Evolutionary conservation across 2,797 vertebrate species (phyloP), one percentile per base, ranked within the genome.

Genomic region (Cichlasoma orientale): DNA sequence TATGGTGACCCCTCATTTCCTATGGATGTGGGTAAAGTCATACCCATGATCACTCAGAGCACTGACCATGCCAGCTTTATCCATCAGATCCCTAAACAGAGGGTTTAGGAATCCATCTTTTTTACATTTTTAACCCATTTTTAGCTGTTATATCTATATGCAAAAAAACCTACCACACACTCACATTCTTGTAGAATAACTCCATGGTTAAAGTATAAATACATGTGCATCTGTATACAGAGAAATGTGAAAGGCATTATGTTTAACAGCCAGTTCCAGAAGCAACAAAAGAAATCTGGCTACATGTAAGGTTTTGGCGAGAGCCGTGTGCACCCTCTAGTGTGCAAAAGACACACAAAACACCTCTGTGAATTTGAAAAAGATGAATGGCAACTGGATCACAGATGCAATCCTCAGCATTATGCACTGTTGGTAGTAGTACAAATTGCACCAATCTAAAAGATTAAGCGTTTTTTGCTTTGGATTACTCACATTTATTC

Each of bases 321-420:
- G 82, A 86, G 75, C 72, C 53, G 59, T 89, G 87, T 90, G 90
- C 89, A 31, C 91, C 91, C 90, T 90, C 93, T 91, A 89, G 89
- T 92, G 93, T 77, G 73, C n/a, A 3, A 31, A 82, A 55, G 33
- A 7, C 19, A 55, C 9, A 36, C 36, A 18, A 68, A 68, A 50
- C 4, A n/a, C 29, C 13, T 59, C 4, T 72, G 61, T 29, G 14
- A 36, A 21, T 2, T 50, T 53, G n/a, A 56, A 55, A 36, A 77
- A 56, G 54, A 75, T 61, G 84, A 83, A 68, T 55, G 59, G 33
- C 54, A 56, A 29, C 31, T 31, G 73, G 7, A 63, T 73, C 36
- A n/a, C 52, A 77, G 70, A 72, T 25, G 74, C 55, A 57, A 23
- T 5, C 70, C 53, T 66, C 36, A 57, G 58, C 69, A 55, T 66